Base-by-base conservation (phyloP, 2,113 vertebrate species). In the Nibea albiflora region DNA sequence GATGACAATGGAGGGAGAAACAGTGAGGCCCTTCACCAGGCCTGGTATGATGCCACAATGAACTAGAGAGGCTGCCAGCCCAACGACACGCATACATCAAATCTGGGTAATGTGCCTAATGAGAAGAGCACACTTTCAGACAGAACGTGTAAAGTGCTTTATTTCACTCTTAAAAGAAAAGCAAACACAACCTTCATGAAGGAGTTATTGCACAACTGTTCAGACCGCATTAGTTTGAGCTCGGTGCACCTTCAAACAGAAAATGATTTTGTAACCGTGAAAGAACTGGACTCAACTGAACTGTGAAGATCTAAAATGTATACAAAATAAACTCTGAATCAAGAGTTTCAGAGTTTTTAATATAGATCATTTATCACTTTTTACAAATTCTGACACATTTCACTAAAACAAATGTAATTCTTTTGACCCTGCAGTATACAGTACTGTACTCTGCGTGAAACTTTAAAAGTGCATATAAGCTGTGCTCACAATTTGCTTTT, bases 21-120 rank as follows among this genome's bases (percentile, higher is more conserved):
- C 89, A 93, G 78, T 84, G 85, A 63, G 61, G 77, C 85, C 68
- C 76, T 92, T 93, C 86, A 89, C 1, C 52, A 35, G 65, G 19
- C 0, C 35, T 86, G 76, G 76, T 67, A 84, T 85, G 88, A 91
- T 85, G 83, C 90, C 82, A 90, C 78, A 66, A 24, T 61, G 68
- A 22, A 22, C 72, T 26, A 22, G 63, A 65, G 49, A 83, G 54
- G 54, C 76, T 14, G 56, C 53, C 62, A 56, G 61, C 28, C 47
- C 64, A n/a, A 46, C 28, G 67, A 64, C 63, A 56, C 62, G 6
- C 72, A 49, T n/a, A 71, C 31, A 83, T 70, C 47, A 63, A 64
- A 64, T 54, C 65, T 54, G 52, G 52, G 61, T 72, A 78, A 82
- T 20, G 47, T 20, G 49, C 67, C 60, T 71, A 60, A 87, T 77